These are phyloP conservation scores for Drosophila busckii DNA, from an alignment of 1,140 invertebrate species.

Conservation along the genomic window DNA sequence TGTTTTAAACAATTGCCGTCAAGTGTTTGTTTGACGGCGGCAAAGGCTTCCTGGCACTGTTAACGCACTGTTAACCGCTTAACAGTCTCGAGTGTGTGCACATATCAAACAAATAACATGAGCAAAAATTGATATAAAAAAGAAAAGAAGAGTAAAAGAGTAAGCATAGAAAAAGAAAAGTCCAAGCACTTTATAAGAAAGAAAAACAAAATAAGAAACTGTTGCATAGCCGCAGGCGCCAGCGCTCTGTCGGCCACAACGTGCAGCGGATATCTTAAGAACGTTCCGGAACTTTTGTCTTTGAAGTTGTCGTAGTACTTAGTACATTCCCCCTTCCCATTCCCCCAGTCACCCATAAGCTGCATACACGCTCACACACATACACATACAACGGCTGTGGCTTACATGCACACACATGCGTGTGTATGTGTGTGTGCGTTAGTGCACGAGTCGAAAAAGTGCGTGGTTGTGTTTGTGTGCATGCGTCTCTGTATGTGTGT, in stretches of 20 bases:
- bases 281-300: conserved; percentile 18
- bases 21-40: conserved; percentile 8
- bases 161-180: neutral
- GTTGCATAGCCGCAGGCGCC: conserved; percentile 44
- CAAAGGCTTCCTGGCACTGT: conserved; percentile 10
- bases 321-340: conserved; percentile 28
- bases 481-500: conserved; percentile 5
- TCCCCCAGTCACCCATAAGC: too few relatives aligned
- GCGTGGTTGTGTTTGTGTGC: neutral
- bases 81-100: conserved; percentile 7
- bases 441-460: too few relatives aligned
- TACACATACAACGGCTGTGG: too few relatives aligned
- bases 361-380: too few relatives aligned
- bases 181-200: neutral
- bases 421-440: neutral
- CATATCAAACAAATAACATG: too few relatives aligned
- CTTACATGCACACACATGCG: conserved; percentile 9
- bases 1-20: conserved; percentile 17
- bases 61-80: conserved; percentile 18
- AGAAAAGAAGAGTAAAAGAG: conserved; percentile 1
- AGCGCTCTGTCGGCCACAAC: conserved; percentile 11
- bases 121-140: conserved; percentile 29
- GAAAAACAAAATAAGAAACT: conserved; percentile 13
- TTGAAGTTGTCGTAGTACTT: conserved; percentile 39
- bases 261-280: too few relatives aligned